These are phyloP conservation scores for Drosophila yooni DNA, from an alignment of 2,888 invertebrate genomes.

Conservation along the genomic window DNA sequence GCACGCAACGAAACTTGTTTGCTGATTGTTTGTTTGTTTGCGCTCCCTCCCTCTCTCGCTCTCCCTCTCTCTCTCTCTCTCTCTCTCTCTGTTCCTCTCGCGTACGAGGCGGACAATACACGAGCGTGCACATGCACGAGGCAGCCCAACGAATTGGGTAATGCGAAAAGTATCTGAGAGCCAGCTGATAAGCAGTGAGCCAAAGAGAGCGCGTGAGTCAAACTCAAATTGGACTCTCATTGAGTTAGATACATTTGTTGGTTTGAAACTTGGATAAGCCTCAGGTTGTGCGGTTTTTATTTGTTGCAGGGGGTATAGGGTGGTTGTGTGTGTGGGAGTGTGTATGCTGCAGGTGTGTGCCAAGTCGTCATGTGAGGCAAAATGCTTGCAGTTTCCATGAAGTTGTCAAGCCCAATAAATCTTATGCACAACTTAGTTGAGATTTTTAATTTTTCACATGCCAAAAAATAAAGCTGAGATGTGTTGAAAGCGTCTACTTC, in stretches of 20 bases:
- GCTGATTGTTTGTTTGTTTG: constrained; percentile 35
- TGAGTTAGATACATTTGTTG: constrained; percentile 62
- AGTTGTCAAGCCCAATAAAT: constrained; percentile 24
- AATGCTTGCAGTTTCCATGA: constrained; percentile 20
- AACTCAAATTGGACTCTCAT: constrained; percentile 65
- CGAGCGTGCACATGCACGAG: constrained; percentile 33
- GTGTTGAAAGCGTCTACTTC: not conserved
- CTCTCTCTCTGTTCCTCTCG: constrained; percentile 3
- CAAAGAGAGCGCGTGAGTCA: constrained; percentile 21
- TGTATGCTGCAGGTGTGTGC: constrained; percentile 45
- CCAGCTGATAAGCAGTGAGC: constrained; percentile 33
- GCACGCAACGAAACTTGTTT: constrained; percentile 61
- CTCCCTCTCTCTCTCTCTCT: constrained; percentile 12
- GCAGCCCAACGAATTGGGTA: constrained; percentile 35
- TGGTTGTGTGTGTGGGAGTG: not conserved
- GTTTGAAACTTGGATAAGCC: constrained; percentile 58
- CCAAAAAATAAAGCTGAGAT: not conserved
- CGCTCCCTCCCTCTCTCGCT: constrained; percentile 17
- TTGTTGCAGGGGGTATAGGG: not conserved
- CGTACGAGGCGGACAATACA: not conserved
- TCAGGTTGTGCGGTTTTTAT: not conserved
- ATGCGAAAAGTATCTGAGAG: constrained; percentile 47
- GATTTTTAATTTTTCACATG: too few relatives aligned
- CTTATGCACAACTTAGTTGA: not conserved
- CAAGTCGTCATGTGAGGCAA: constrained; percentile 19